A percentile compares a stretch with the other conserved stretches of the same genome.
Evolutionary conservation across 2,888 invertebrate genomes (phyloP).

Genomic region (Drepanosiphum platanoidis): DNA sequence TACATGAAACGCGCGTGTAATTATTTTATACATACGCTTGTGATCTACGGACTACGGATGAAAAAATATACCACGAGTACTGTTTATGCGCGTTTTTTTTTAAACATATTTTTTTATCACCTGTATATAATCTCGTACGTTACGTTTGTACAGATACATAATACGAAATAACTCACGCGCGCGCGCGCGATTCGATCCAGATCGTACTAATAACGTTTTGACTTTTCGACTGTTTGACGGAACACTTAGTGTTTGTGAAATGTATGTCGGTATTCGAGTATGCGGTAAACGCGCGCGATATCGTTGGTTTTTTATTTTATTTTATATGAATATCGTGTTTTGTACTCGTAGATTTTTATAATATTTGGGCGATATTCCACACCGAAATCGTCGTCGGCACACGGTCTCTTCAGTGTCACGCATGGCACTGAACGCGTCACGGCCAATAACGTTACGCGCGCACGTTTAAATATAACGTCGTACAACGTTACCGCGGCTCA

Average conservation of each 20-base stretch:
- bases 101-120: too few species aligned
- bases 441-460: neutral
- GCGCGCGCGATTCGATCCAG: conserved; percentile 1
- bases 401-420: too few species aligned
- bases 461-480: too few species aligned
- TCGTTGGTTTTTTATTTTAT: too few species aligned
- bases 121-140: too few species aligned
- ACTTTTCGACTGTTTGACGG: neutral
- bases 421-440: too few species aligned
- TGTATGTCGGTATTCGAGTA: neutral
- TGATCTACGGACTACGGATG: too few species aligned
- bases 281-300: too few species aligned
- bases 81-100: neutral
- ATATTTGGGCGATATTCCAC: neutral
- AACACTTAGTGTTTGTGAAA: neutral
- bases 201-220: conserved; percentile 9
- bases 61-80: neutral
- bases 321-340: too few species aligned
- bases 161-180: neutral
- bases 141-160: too few species aligned
- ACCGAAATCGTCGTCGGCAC: neutral
- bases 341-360: neutral
- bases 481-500: too few species aligned
- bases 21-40: neutral
- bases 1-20: neutral